Conservation (phyloP, 1,140 invertebrate genomes). For the Acromyrmex echinatior region DNA sequence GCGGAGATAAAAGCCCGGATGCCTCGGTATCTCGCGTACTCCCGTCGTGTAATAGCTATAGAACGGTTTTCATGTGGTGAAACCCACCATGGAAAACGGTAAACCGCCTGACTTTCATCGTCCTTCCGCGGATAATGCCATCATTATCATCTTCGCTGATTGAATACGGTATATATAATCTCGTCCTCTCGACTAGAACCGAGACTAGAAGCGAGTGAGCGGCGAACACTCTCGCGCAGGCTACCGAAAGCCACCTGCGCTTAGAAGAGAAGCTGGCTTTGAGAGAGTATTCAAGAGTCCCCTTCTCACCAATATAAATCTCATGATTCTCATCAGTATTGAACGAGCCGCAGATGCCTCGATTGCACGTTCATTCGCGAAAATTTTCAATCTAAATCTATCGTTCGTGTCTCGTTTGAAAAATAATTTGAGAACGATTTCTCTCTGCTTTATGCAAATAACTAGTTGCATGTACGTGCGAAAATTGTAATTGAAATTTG, state of each 20-base stretch:
- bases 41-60: conserved; percentile 47
- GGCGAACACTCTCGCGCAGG: conserved; percentile 8
- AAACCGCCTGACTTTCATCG: conserved; percentile 63
- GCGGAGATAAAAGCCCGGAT: conserved; percentile 49
- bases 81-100: conserved; percentile 54
- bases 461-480: neutral
- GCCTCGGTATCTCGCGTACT: neutral
- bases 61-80: conserved; percentile 51
- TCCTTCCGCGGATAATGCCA: conserved; percentile 59
- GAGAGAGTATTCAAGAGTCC: conserved; percentile 2
- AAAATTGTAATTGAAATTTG: neutral
- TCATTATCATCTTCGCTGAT: conserved; percentile 68
- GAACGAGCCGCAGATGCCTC: neutral
- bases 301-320: conserved; percentile 16
- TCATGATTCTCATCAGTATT: neutral
- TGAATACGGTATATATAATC: conserved; percentile 67
- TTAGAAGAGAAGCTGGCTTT: conserved; percentile 2
- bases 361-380: neutral
- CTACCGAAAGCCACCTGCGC: conserved; percentile 54
- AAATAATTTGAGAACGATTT: conserved; percentile 15
- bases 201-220: conserved; percentile 21
- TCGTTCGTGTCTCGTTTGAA: neutral
- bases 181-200: conserved; percentile 11
- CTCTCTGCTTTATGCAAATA: conserved; percentile 11
- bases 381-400: conserved; percentile 14